Evolutionary conservation across 2,113 vertebrate genomes (phyloP).

Genomic region (Malurus cyaneus): DNA sequence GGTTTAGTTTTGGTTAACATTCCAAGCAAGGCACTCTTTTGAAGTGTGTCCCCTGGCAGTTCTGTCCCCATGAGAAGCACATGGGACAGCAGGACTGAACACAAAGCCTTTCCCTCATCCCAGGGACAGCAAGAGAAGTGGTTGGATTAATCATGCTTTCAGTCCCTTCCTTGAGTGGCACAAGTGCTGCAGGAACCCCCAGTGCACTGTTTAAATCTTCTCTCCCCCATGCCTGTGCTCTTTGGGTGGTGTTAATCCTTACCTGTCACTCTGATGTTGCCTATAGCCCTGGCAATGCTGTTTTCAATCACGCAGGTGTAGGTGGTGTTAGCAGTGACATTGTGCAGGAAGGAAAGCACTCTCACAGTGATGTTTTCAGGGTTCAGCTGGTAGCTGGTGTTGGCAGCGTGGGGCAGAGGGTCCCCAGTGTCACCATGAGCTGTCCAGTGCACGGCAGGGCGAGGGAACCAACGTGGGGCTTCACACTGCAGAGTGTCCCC

Average conservation of each 20-base stretch:
- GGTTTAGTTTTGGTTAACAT: not conserved
- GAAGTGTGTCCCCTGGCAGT: not conserved
- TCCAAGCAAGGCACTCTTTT: not conserved
- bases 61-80: not conserved
- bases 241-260: not conserved
- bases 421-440: not conserved
- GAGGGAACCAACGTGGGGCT: constrained; percentile 68
- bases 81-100: not conserved
- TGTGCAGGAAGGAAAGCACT: constrained; percentile 67
- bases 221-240: not conserved
- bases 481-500: constrained; percentile 44
- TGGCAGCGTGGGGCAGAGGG: constrained; percentile 27
- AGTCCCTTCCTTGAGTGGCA: not conserved
- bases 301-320: constrained; percentile 75
- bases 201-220: not conserved
- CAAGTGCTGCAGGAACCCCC: not conserved
- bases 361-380: constrained; percentile 65
- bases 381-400: constrained; percentile 62
- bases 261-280: constrained; percentile 72
- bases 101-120: not conserved
- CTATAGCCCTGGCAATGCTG: constrained; percentile 65
- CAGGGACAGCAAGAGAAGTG: not conserved
- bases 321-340: constrained; percentile 46
- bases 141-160: not conserved
- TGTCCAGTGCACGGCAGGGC: constrained; percentile 53